Evolutionary conservation across 2,113 vertebrate genomes (phyloP), one percentile per base, ranked within the genome.

Genomic region (Rostratula benghalensis): DNA sequence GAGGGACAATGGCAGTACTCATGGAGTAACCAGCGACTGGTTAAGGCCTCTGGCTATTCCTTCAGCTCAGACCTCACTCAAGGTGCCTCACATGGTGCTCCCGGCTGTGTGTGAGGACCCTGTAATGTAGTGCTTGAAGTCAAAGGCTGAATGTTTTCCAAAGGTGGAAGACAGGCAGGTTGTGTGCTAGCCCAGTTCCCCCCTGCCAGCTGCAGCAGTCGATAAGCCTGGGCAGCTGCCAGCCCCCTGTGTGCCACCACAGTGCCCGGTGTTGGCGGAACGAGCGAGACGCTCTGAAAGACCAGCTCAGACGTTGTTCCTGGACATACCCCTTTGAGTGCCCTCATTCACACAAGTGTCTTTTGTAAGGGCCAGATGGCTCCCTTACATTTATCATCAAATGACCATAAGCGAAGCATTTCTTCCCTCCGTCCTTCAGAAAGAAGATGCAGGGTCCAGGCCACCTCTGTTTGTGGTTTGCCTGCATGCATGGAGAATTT

Each of bases 181-280:
- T 24, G 15, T 41, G 15, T 59, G 41, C 45, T 23, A 60, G 31
- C 21, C 31, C 19, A 24, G 1, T 22, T 57, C 8, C 51, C 46
- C 59, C 39, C 30, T 43, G 30, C 18, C 33, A 27, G 28, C 18
- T 53, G 35, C 69, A 82, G 78, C 56, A 78, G 33, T 51, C 57
- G 60, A 37, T 33, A 53, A 35, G 10, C 30, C 54, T 67, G 61
- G 56, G 35, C 13, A 74, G 37, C 33, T 90, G 60, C 69, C 31
- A 48, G 35, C 8, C 70, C 67, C n/a, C 37, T 70, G 56, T 19
- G 33, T 48, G 39, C 67, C 76, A 64, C 67, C 76, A 64, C 63
- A 64, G 57, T 53, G 14, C 10, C 0, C 0, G 1, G 17, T 20
- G 11, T 14, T 41, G 8, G 10, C 59, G 61, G 37, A 63, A 91